Evolutionary conservation across 2,888 invertebrate species (phyloP).

Genomic region (Lochmaea capreae): DNA sequence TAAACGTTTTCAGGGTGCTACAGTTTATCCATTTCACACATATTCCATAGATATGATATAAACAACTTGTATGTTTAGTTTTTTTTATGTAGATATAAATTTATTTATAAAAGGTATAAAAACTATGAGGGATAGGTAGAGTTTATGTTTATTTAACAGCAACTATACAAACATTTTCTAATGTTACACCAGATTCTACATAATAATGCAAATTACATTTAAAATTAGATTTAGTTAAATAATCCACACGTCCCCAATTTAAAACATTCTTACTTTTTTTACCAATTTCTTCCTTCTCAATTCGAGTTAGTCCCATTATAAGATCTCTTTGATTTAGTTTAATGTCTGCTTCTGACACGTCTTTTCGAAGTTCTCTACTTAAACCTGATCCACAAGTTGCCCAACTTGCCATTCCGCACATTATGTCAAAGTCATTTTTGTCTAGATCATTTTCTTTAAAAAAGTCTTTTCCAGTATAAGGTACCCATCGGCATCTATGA

Average conservation of each 20-base stretch:
- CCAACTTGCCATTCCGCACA: conserved; percentile 89
- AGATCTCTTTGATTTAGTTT: conserved; percentile 49
- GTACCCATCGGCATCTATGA: conserved; percentile 81
- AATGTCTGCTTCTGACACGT: conserved; percentile 26
- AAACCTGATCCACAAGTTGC: conserved; percentile 83
- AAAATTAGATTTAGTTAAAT: conserved; percentile 72
- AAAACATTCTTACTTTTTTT: conserved; percentile 80
- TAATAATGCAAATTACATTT: conserved; percentile 74
- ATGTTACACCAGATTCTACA: conserved; percentile 73
- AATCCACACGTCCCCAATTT: conserved; percentile 79
- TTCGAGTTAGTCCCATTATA: conserved; percentile 61
- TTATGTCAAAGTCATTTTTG: conserved; percentile 76
- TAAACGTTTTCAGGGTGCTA: no score
- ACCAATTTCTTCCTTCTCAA: conserved; percentile 74
- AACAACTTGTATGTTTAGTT: no score
- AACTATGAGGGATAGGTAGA: not conserved
- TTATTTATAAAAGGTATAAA: no score
- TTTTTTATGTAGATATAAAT: no score
- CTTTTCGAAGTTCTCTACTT: conserved; percentile 66
- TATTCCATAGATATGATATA: no score
- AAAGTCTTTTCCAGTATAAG: conserved; percentile 74
- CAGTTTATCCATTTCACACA: no score
- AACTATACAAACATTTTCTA: conserved; percentile 84
- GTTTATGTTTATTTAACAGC: conserved; percentile 61
- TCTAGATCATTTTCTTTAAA: conserved; percentile 24